A percentile compares a stretch with the other conserved stretches of the same genome.
Evolutionary conservation across 1,140 invertebrate genomes (phyloP).

Genomic region (Vanessa tameamea): DNA sequence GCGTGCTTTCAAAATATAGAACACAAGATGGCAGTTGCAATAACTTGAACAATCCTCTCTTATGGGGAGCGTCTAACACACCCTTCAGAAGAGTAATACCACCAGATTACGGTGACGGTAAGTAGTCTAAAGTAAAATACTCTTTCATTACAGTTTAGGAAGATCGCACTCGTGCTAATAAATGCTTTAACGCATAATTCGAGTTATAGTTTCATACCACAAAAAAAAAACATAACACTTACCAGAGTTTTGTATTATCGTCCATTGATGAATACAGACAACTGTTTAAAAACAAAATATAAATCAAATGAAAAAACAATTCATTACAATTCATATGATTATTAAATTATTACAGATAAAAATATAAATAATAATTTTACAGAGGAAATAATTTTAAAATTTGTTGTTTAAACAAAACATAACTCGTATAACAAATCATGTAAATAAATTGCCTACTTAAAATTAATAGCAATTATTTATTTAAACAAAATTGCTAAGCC

Average conservation of each 20-base stretch:
- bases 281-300: too few species aligned
- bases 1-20: slow-evolving; percentile 82
- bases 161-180: too few species aligned
- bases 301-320: too few species aligned
- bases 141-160: too few species aligned
- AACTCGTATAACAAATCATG: background rate
- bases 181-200: too few species aligned
- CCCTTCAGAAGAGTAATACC: slow-evolving; percentile 86
- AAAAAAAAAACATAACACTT: background rate
- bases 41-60: slow-evolving; percentile 84
- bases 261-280: too few species aligned
- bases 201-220: too few species aligned
- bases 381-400: too few species aligned
- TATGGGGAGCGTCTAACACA: slow-evolving; percentile 87
- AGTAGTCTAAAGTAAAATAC: slow-evolving; percentile 19
- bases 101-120: slow-evolving; percentile 90
- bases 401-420: too few species aligned
- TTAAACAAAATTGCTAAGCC: background rate
- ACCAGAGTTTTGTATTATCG: background rate
- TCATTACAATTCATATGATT: too few species aligned
- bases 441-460: background rate
- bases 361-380: too few species aligned
- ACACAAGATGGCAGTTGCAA: slow-evolving; percentile 91
- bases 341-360: too few species aligned
- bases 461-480: slow-evolving; percentile 2